phyloP scores from a whole-genome alignment of 1,140 invertebrate species.

The Orchestia grillus region DNA sequence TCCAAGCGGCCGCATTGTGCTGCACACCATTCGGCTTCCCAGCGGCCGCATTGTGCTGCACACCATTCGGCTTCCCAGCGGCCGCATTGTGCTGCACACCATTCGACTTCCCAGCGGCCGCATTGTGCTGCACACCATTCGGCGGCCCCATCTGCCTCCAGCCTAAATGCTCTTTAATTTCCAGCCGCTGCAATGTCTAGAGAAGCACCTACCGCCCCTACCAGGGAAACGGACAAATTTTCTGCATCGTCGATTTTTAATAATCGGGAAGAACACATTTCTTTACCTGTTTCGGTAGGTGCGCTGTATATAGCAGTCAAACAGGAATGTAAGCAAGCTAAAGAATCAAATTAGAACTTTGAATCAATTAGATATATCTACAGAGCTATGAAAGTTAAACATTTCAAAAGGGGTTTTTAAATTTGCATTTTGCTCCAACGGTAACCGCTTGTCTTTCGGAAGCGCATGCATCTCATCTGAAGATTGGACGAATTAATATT shows the following conservation, averaged over 20 bases:
- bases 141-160: neutral
- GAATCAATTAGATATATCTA: neutral
- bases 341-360: neutral
- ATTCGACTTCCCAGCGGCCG: neutral
- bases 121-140: neutral
- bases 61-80: too few relatives aligned
- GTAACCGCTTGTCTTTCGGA: neutral
- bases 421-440: neutral
- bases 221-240: neutral
- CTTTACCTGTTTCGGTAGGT: neutral
- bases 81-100: neutral
- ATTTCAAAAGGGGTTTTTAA: neutral
- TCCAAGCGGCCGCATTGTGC: too few relatives aligned
- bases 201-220: neutral
- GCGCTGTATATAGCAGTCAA: neutral
- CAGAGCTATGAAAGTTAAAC: neutral
- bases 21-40: too few relatives aligned
- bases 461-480: neutral
- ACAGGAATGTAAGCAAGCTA: neutral
- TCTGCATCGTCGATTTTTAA: neutral
- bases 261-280: neutral
- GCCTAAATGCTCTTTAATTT: neutral
- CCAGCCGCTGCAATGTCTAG: neutral
- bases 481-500: neutral
- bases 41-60: too few relatives aligned